Evolutionary conservation across 2,888 invertebrate species (phyloP).

Genomic region (Drosophila maculinotata): DNA sequence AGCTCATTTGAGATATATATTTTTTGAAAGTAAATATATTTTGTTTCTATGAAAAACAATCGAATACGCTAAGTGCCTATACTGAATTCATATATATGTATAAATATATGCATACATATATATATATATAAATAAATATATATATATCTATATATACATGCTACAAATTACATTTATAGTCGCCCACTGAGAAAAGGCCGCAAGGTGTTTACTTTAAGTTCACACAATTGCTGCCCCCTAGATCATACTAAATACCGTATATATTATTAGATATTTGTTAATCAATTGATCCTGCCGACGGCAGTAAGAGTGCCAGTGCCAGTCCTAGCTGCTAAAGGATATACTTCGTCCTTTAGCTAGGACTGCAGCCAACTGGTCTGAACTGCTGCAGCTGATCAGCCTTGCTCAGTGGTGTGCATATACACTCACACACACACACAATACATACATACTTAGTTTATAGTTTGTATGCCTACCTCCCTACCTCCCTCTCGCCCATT

Average conservation of each 20-base stretch:
- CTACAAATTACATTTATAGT: constrained; percentile 34
- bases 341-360: constrained; percentile 5
- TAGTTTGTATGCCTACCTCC: constrained; percentile 31
- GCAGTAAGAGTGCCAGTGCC: constrained; percentile 13
- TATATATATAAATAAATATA: constrained; percentile 27
- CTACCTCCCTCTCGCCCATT: constrained; percentile 11
- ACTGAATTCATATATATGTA: constrained; percentile 43
- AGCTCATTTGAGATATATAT: constrained; percentile 1
- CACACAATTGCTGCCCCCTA: constrained; percentile 32
- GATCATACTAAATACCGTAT: constrained; percentile 14
- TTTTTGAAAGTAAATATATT: constrained; percentile 46
- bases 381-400: background rate
- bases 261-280: constrained; percentile 30
- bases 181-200: constrained; percentile 58
- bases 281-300: constrained; percentile 4
- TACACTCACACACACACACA: constrained; percentile 14
- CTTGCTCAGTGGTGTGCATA: constrained; percentile 50
- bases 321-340: constrained; percentile 19
- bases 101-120: constrained; percentile 42
- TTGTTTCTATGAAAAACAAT: constrained; percentile 75
- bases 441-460: constrained; percentile 31
- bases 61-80: constrained; percentile 79
- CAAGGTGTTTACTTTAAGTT: constrained; percentile 26
- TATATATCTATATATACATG: constrained; percentile 43
- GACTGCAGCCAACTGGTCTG: constrained; percentile 28